phyloP scores from a whole-genome alignment of 2,888 invertebrate genomes.

The Liodrosophila aerea region DNA sequence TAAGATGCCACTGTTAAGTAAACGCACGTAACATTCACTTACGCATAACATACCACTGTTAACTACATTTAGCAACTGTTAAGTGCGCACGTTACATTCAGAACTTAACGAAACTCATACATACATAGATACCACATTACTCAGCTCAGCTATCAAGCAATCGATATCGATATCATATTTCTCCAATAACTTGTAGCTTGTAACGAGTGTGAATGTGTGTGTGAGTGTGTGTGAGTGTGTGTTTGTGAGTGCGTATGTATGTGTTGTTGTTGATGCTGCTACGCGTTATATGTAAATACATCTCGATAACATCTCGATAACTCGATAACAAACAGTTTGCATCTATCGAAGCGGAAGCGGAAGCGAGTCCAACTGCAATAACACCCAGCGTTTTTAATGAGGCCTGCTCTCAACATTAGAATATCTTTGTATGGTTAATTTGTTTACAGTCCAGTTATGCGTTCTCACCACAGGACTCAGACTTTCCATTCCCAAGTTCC shows the following conservation, averaged over 20 bases:
- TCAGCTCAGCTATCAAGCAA: not conserved
- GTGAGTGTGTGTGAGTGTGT: not conserved
- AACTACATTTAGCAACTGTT: constrained; percentile 14
- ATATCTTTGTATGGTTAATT: constrained; percentile 74
- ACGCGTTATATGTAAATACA: constrained; percentile 18
- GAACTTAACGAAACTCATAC: constrained; percentile 9
- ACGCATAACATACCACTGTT: constrained; percentile 5
- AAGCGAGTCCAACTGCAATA: too few relatives aligned
- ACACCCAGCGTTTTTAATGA: constrained; percentile 65
- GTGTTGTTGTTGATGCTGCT: constrained; percentile 55
- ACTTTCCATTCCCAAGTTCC: constrained; percentile 82
- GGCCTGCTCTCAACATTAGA: constrained; percentile 75
- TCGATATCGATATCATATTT: constrained; percentile 15
- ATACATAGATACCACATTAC: not conserved
- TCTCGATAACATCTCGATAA: constrained; percentile 32
- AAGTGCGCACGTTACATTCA: too few relatives aligned
- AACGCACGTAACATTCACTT: constrained; percentile 17
- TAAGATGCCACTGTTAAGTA: constrained; percentile 41
- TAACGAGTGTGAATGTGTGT: constrained; percentile 1
- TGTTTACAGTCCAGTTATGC: constrained; percentile 83
- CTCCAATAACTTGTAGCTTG: constrained; percentile 36
- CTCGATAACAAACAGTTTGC: not conserved
- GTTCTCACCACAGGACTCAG: constrained; percentile 83
- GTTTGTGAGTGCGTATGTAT: constrained; percentile 1
- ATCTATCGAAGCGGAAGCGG: constrained; percentile 6